These are phyloP conservation scores for Ptychoptera albimana DNA, from an alignment of 2,888 invertebrate species.

Conservation along the genomic window DNA sequence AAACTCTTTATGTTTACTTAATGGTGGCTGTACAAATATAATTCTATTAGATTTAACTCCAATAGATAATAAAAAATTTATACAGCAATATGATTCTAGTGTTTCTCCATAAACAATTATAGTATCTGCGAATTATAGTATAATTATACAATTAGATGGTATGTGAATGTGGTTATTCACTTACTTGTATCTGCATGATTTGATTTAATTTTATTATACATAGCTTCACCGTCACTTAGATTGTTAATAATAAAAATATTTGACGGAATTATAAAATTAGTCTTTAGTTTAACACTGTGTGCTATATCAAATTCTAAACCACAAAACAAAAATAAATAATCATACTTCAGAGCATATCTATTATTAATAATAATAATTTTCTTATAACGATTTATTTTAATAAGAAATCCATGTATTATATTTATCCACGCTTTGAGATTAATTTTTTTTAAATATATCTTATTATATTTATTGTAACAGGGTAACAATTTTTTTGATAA, in stretches of 20 bases:
- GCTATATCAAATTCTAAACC: conserved; percentile 42
- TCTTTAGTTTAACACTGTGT: conserved; percentile 10
- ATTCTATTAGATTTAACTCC: conserved; percentile 31
- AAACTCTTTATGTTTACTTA: conserved; percentile 11
- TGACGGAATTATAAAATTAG: conserved; percentile 28
- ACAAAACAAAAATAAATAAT: conserved; percentile 37
- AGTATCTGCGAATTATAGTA: conserved; percentile 11
- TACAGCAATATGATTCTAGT: conserved; percentile 32
- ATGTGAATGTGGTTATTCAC: too few species aligned
- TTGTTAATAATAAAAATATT: conserved; percentile 48
- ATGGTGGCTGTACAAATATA: conserved; percentile 25
- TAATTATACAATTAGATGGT: too few species aligned
- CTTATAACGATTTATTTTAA: conserved; percentile 39
- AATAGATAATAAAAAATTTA: conserved; percentile 30
- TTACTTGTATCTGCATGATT: too few species aligned
- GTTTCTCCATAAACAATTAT: conserved; percentile 35
- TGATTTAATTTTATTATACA: background rate
- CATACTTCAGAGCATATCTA: conserved; percentile 30
- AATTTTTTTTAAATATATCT: conserved; percentile 38
- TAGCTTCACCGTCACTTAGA: conserved; percentile 32
- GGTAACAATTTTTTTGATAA: conserved; percentile 17
- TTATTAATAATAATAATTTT: conserved; percentile 39
- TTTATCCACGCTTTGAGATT: conserved; percentile 48
- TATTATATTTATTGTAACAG: conserved; percentile 25
- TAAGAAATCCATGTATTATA: conserved; percentile 41